A percentile compares a stretch with the other conserved stretches of the same genome.
phyloP scores from a whole-genome alignment of 2,113 vertebrate species.

The Sclerurus mexicanus region DNA sequence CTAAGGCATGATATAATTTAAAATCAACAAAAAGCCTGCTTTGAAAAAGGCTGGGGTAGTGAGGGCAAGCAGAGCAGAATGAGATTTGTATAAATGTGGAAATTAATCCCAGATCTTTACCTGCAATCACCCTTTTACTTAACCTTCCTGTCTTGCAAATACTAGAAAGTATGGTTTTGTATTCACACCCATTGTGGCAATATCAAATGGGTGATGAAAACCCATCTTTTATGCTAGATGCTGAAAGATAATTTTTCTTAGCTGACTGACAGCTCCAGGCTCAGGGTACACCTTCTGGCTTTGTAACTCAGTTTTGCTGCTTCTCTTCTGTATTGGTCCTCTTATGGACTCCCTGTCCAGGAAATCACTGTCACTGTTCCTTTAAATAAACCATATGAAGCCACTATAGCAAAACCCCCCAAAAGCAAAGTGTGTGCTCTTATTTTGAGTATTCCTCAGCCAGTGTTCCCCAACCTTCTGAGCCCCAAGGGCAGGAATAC shows the following conservation, averaged over 20 bases:
- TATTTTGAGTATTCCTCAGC: not conserved
- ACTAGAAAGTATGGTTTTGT: not conserved
- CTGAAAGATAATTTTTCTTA: not conserved
- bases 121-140: not conserved
- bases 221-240: not conserved
- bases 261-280: not conserved
- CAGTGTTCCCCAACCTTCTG: not conserved
- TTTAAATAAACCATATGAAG: not conserved
- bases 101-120: not conserved
- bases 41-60: not conserved
- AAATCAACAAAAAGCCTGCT: not conserved
- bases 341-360: not conserved
- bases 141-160: not conserved
- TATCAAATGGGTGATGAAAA: not conserved
- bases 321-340: not conserved
- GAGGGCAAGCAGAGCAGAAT: not conserved
- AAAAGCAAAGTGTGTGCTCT: not conserved
- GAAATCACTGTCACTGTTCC: not conserved
- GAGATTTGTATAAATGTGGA: not conserved
- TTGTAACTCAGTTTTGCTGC: not conserved
- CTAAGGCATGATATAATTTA: not conserved
- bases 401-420: not conserved
- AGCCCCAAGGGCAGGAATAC: not conserved
- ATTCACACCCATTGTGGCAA: not conserved
- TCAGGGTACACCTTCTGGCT: not conserved